Percentiles rank a stretch among this genome's conserved stretches.
phyloP scores from a whole-genome alignment of 2,113 vertebrate species.

The Coturnix japonica region DNA sequence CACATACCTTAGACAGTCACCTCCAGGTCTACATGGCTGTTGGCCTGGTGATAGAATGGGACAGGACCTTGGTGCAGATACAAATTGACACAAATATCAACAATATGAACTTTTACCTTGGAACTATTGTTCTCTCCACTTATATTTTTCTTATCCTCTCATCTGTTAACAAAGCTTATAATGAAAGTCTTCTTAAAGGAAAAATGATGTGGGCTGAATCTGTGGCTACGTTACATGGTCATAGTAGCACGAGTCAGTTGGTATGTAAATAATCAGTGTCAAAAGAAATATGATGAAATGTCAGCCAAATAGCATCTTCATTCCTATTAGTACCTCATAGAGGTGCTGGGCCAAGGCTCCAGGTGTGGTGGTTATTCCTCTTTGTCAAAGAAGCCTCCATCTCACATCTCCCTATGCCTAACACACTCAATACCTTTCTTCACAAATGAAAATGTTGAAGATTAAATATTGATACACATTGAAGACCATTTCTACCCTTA shows the following conservation, averaged over 20 bases:
- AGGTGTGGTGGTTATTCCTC: not conserved
- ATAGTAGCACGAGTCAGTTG: not conserved
- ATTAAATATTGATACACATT: not conserved
- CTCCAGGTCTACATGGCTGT: fast-evolving
- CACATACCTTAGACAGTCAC: not conserved
- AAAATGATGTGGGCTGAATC: not conserved
- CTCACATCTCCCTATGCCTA: not conserved
- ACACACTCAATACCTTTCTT: not conserved
- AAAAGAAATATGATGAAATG: not conserved
- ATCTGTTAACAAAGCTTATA: not conserved
- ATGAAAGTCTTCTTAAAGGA: not conserved
- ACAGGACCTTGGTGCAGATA: not conserved
- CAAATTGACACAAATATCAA: not conserved
- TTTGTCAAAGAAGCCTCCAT: not conserved
- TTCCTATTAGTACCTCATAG: not conserved
- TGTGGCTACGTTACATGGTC: not conserved
- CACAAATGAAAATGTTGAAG: not conserved
- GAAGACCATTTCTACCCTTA: not conserved
- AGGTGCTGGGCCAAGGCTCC: not conserved
- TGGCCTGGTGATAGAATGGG: not conserved
- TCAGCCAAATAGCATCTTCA: not conserved
- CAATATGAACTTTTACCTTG: not conserved
- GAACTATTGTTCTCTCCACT: too few species aligned
- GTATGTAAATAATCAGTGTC: not conserved
- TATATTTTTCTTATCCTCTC: not conserved